Conservation (phyloP, 2,797 vertebrate species). For the Leuciscus waleckii region DNA sequence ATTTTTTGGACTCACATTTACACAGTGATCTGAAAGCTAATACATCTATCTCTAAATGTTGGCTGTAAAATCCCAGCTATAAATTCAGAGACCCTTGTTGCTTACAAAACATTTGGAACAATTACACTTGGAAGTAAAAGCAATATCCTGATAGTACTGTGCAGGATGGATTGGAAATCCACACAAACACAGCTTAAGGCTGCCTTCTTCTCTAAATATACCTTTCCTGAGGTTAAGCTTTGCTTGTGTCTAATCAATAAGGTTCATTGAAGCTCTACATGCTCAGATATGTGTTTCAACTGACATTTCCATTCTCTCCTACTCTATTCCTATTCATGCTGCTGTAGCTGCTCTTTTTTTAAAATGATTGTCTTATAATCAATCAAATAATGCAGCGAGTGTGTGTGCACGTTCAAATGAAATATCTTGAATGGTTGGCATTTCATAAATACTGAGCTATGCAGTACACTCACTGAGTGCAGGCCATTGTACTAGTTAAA, state of each 20-base stretch:
- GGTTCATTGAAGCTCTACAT: constrained; percentile 54
- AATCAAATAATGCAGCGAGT: constrained; percentile 11
- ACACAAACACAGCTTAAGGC: constrained; percentile 31
- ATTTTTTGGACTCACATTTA: not conserved
- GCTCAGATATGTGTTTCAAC: constrained; percentile 49
- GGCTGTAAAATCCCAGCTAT: constrained; percentile 30
- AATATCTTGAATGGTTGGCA: not conserved
- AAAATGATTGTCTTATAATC: constrained; percentile 18
- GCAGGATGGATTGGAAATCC: constrained; percentile 31
- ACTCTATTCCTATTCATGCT: constrained; percentile 36
- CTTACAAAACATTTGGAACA: constrained; percentile 44
- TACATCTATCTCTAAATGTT: constrained; percentile 19
- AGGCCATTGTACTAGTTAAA: constrained; percentile 20
- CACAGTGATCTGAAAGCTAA: not conserved
- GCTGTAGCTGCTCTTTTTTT: constrained; percentile 10
- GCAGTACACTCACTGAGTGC: not conserved
- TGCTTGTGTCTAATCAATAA: constrained; percentile 57
- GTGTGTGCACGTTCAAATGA: not conserved
- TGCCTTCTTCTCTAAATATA: constrained; percentile 32
- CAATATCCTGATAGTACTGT: constrained; percentile 31
- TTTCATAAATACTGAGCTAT: constrained; percentile 11
- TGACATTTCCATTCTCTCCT: constrained; percentile 36
- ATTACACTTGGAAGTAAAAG: constrained; percentile 51
- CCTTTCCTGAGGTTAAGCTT: constrained; percentile 19
- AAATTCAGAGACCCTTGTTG: constrained; percentile 28